Evolutionary conservation across 2,113 vertebrate species (phyloP), one percentile per base, ranked within the genome.

Genomic region (Corapipo altera): DNA sequence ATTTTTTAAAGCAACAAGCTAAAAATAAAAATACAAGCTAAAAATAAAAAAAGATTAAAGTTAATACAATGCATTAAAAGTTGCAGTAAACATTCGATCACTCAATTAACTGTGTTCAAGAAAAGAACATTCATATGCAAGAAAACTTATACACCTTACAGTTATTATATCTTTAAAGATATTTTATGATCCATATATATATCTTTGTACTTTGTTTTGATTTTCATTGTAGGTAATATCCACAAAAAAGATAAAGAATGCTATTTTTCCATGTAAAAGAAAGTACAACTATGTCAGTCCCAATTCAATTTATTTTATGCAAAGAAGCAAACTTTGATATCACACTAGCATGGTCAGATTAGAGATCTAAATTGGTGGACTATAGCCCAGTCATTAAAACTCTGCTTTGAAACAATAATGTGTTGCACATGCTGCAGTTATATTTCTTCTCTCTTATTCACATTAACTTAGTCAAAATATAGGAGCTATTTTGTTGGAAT

Each of bases 301-400:
- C 24, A 39, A 54, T 95, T 95, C 48, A 74, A 75, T 96, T 96
- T 78, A 78, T 95, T 85, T 96, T 94, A 85, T 92, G 32, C 46
- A 91, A 83, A 95, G 91, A 95, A 98, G 33, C 51, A 95, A 91
- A 89, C 44, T 96, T 95, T 55, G 73, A 28, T 80, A 90, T 83
- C 37, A 49, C 75, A 54, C 44, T 73, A 85, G 32, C 46, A 46
- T 11, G 15, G 62, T 52, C 85, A 66, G 67, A 97, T 95, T 94
- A 96, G 88, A 97, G 44, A 55, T 96, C 92, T 94, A 93, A 97
- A 96, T 93, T 95, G 78, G 81, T 97, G 89, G 89, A 87, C 85
- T 92, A 66, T 62, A 94, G 86, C 84, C 89, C 93, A 91, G 86
- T 91, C 95, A 94, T 61, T 94, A 93, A 95, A 93, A 91, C 57